phyloP scores from a whole-genome alignment of 2,797 vertebrate genomes.

The Ispidina picta region DNA sequence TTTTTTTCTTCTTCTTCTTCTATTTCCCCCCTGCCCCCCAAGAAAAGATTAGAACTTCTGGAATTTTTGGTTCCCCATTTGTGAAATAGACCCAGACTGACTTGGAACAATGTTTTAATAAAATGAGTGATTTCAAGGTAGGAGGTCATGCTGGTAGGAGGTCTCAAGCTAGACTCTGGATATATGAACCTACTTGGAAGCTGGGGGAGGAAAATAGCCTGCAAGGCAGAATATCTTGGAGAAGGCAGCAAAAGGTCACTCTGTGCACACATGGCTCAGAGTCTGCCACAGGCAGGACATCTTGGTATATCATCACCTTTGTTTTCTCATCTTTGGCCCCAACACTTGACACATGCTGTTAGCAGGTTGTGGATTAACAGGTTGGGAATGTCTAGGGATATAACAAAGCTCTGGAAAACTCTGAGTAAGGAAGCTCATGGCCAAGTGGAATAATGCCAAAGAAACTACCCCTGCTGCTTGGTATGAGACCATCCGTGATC shows the following conservation, averaged over 20 bases:
- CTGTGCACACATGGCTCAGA: background rate
- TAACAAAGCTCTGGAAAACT: background rate
- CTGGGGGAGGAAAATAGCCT: background rate
- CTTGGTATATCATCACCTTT: background rate
- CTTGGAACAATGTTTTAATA: conserved; percentile 33
- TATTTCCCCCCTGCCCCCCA: rapidly evolving
- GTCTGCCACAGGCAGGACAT: conserved; percentile 20
- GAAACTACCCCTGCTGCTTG: background rate
- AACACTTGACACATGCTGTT: background rate
- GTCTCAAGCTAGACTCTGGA: background rate
- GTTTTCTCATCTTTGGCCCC: background rate
- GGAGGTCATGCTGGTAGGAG: conserved; percentile 60
- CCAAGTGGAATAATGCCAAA: background rate
- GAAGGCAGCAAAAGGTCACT: conserved; percentile 27
- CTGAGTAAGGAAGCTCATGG: background rate
- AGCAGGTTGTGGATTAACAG: background rate
- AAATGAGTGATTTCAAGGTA: conserved; percentile 38
- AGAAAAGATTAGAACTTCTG: background rate
- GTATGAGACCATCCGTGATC: background rate
- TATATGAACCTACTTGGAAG: background rate
- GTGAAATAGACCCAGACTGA: background rate
- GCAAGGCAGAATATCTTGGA: conserved; percentile 11
- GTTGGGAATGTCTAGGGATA: background rate
- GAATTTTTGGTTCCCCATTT: background rate
- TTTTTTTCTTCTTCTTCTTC: no score